Evolutionary conservation across 2,113 vertebrate genomes (phyloP).

Genomic region (Corydoras sp.): DNA sequence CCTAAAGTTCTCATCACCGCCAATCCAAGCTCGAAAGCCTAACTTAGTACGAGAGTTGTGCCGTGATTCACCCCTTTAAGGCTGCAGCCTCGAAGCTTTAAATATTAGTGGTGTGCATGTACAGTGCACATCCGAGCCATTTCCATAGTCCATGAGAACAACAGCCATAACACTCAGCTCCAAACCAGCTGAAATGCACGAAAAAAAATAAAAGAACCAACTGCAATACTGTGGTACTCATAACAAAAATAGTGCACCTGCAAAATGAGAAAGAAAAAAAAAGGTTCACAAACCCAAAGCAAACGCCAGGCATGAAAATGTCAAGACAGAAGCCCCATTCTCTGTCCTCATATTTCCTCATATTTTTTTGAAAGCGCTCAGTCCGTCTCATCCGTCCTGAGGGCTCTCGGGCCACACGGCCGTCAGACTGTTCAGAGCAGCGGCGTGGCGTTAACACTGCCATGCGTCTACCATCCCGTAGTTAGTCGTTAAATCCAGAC

Average conservation of each 20-base stretch:
- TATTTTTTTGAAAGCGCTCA: conserved; percentile 7
- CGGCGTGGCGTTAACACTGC: conserved; percentile 6
- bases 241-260: conserved; percentile 39
- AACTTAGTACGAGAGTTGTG: neutral
- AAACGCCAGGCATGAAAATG: conserved; percentile 38
- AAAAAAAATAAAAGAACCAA: conserved; percentile 6
- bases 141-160: conserved; percentile 13
- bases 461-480: conserved; percentile 12
- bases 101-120: conserved; percentile 1
- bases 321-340: conserved; percentile 32
- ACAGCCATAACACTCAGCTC: conserved; percentile 43
- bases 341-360: neutral
- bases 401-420: conserved; percentile 17
- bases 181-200: conserved; percentile 52
- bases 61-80: conserved; percentile 24
- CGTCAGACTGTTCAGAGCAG: conserved; percentile 28
- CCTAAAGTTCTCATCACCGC: neutral
- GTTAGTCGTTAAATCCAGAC: conserved; percentile 62
- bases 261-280: conserved; percentile 5
- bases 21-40: neutral
- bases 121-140: neutral
- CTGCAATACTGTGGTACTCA: conserved; percentile 51
- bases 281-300: conserved; percentile 24
- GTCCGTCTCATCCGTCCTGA: conserved; percentile 17
- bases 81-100: conserved; percentile 47